Evolutionary conservation across 2,797 vertebrate genomes (phyloP).

Genomic region (Pangasius sanitwongsei): DNA sequence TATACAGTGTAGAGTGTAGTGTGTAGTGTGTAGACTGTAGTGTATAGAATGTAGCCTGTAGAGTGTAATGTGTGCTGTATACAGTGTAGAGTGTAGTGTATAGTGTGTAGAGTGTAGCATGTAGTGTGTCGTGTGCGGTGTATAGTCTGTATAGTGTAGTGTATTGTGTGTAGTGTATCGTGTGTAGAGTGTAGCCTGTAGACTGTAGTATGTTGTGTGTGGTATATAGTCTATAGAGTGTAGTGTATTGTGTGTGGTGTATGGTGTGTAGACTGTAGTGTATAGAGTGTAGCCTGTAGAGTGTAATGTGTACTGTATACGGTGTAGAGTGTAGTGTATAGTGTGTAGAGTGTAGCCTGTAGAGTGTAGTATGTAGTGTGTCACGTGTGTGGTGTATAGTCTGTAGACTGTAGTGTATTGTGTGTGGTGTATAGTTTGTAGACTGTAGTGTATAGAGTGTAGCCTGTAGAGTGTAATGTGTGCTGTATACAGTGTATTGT

Average conservation of each 20-base stretch:
- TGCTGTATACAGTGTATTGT: neutral
- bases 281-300: too few relatives aligned
- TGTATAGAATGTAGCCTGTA: neutral
- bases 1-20: neutral
- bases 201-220: neutral
- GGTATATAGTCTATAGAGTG: too few relatives aligned
- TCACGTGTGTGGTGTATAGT: too few relatives aligned
- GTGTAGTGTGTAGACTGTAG: too few relatives aligned
- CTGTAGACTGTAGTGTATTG: too few relatives aligned
- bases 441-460: neutral
- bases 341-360: neutral
- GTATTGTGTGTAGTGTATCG: neutral
- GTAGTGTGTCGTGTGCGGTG: neutral
- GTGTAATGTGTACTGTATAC: too few relatives aligned
- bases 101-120: too few relatives aligned
- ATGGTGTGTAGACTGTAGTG: too few relatives aligned
- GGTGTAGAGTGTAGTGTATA: too few relatives aligned
- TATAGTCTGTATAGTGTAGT: neutral
- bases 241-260: too few relatives aligned
- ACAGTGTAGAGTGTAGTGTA: neutral
- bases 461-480: neutral
- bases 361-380: too few relatives aligned
- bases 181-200: neutral
- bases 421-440: too few relatives aligned
- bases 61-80: neutral